phyloP scores from a whole-genome alignment of 2,113 vertebrate species.

The Psettodes erumei region DNA sequence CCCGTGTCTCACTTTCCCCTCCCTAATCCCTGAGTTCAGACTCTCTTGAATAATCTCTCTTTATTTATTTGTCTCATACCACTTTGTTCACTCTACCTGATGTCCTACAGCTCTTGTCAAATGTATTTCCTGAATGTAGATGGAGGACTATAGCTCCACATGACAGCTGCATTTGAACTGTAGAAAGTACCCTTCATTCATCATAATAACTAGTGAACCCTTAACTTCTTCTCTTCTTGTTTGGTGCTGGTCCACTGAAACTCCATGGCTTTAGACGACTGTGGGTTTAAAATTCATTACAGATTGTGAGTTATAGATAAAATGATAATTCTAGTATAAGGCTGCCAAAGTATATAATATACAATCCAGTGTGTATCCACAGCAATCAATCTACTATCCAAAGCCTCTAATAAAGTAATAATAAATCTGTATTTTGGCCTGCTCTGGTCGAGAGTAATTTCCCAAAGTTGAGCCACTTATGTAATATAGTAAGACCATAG shows the following conservation, averaged over 20 bases:
- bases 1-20: constrained; percentile 37
- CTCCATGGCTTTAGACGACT: neutral
- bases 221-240: neutral
- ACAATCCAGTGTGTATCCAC: neutral
- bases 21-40: constrained; percentile 82
- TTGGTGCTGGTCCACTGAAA: neutral
- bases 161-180: neutral
- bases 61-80: neutral
- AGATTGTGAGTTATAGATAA: constrained; percentile 4
- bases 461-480: neutral
- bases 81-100: neutral
- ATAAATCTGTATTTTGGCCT: constrained; percentile 3
- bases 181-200: neutral
- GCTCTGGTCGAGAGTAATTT: neutral
- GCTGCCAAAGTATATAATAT: constrained; percentile 17
- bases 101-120: neutral
- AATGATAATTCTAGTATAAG: neutral
- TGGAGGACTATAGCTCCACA: neutral
- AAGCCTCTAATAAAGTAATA: constrained; percentile 7
- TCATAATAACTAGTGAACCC: neutral
- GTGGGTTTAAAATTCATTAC: neutral
- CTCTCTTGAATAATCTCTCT: constrained; percentile 5
- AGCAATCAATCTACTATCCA: constrained; percentile 27
- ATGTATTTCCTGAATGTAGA: neutral
- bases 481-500: neutral